A percentile compares a stretch with the other conserved stretches of the same genome.
Conservation (phyloP, 2,113 vertebrate species). For the Prionailurus viverrinus region DNA sequence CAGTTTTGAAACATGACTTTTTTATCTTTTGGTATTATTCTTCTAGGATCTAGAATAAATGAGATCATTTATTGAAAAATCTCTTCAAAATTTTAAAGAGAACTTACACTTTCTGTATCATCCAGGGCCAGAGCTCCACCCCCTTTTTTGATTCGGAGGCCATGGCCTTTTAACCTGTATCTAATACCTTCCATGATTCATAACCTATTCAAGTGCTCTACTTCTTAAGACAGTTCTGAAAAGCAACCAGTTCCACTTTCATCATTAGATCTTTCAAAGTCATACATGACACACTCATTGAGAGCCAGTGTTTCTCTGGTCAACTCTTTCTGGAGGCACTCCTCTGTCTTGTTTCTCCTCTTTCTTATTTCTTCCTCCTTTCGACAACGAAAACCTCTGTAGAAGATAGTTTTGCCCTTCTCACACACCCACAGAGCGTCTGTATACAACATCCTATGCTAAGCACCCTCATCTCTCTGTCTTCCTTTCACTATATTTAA, state of each 20-base stretch:
- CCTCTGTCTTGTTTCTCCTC: background rate
- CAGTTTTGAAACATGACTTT: conserved; percentile 42
- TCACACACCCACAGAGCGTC: background rate
- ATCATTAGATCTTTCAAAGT: background rate
- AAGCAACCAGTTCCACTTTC: background rate
- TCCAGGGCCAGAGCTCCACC: background rate
- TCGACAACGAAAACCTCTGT: background rate
- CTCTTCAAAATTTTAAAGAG: background rate
- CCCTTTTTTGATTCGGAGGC: background rate
- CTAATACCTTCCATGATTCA: background rate
- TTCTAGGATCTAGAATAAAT: background rate
- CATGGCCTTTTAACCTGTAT: background rate
- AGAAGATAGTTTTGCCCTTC: background rate
- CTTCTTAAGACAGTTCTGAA: conserved; percentile 35
- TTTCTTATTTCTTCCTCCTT: conserved; percentile 8
- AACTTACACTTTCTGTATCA: background rate
- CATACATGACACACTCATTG: background rate
- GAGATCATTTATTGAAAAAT: background rate
- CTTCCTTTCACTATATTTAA: conserved; percentile 30
- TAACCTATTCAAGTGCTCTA: background rate
- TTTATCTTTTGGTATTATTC: conserved; percentile 4
- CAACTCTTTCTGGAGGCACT: background rate
- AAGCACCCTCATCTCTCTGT: background rate
- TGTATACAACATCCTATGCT: background rate
- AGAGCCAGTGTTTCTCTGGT: background rate